A percentile compares a stretch with the other conserved stretches of the same genome.
These are phyloP conservation scores for Diplogasteroides magnus DNA, from an alignment of 1,140 invertebrate genomes.

Conservation along the genomic window DNA sequence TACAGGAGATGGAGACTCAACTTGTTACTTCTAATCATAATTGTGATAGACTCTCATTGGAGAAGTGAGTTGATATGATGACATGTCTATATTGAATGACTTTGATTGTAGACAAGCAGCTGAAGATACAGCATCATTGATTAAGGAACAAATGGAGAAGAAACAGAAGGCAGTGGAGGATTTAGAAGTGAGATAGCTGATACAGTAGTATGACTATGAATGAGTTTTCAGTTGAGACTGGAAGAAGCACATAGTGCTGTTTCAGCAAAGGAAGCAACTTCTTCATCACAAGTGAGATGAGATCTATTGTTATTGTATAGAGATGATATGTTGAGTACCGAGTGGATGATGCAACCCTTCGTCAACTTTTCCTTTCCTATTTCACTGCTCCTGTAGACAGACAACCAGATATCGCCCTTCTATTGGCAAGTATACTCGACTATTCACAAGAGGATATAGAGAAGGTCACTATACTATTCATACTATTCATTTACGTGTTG, in stretches of 20 bases:
- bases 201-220: too few relatives aligned
- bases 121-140: constrained; percentile 22
- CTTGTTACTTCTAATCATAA: too few relatives aligned
- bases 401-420: constrained; percentile 27
- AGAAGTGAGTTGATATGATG: too few relatives aligned
- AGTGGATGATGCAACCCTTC: constrained; percentile 27
- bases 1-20: background rate
- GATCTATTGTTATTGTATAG: background rate
- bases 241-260: background rate
- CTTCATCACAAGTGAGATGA: background rate
- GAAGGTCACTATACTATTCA: constrained; percentile 5
- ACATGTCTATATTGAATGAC: too few relatives aligned
- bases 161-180: constrained; percentile 17
- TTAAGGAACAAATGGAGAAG: constrained; percentile 12
- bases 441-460: constrained; percentile 31
- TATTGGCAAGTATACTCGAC: constrained; percentile 28
- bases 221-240: background rate
- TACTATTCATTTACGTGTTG: background rate
- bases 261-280: background rate
- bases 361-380: constrained; percentile 30
- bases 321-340: constrained; percentile 11
- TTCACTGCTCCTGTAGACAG: constrained; percentile 27
- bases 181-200: too few relatives aligned
- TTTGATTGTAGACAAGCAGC: constrained; percentile 17
- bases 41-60: constrained; percentile 16